phyloP scores from a whole-genome alignment of 2,113 vertebrate genomes.

The Pteronura brasiliensis region DNA sequence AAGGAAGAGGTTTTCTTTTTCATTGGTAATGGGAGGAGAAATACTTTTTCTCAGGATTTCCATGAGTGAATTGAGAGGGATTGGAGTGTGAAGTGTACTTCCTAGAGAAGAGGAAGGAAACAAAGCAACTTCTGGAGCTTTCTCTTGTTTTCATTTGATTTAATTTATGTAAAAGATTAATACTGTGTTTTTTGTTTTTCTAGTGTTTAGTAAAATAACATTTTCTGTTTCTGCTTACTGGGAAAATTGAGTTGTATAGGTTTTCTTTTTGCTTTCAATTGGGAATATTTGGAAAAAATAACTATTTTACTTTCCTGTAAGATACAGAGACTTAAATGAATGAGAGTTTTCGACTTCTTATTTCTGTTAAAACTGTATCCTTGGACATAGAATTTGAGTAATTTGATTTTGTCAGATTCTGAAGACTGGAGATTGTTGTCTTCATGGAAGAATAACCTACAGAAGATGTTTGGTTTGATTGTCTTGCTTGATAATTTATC shows the following conservation, averaged over 20 bases:
- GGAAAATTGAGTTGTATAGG: conserved; percentile 15
- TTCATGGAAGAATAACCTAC: conserved; percentile 35
- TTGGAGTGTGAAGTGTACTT: neutral
- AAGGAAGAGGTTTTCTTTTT: neutral
- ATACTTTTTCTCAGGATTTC: conserved; percentile 7
- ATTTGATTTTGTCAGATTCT: conserved; percentile 28
- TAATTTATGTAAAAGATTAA: neutral
- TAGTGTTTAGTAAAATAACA: conserved; percentile 25
- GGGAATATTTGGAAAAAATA: conserved; percentile 21
- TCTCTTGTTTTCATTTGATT: conserved; percentile 4
- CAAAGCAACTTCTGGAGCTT: neutral
- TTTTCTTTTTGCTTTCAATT: conserved; percentile 48
- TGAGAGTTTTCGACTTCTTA: conserved; percentile 24
- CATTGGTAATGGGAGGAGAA: conserved; percentile 6
- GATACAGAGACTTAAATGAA: neutral
- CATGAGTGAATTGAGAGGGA: neutral
- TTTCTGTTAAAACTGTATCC: conserved; percentile 22
- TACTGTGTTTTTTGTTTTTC: neutral
- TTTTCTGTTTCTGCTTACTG: conserved; percentile 31
- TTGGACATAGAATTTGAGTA: conserved; percentile 37
- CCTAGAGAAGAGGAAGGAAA: neutral
- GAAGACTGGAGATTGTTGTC: conserved; percentile 25
- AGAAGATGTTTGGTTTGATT: neutral
- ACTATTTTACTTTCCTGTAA: neutral
- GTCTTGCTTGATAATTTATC: neutral